Percentiles rank a stretch among this genome's conserved stretches.
Evolutionary conservation across 2,888 invertebrate genomes (phyloP).

Genomic region (Hoplodrina ambigua): DNA sequence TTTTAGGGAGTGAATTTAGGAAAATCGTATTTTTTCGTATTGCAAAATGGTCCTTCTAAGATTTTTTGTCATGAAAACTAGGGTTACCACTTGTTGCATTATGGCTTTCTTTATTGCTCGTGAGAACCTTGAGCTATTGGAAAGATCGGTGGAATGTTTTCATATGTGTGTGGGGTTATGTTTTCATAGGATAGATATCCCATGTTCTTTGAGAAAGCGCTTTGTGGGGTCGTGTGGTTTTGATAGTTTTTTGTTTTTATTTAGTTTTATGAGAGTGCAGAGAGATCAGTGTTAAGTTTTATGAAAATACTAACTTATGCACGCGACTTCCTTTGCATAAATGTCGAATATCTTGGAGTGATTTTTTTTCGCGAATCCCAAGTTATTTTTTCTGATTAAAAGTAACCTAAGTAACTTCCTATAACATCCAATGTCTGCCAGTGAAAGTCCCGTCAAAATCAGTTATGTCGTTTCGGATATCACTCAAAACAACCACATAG

Average conservation of each 20-base stretch:
- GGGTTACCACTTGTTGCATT: slow-evolving; percentile 61
- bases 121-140: slow-evolving; percentile 37
- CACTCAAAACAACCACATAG: too few relatives aligned
- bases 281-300: background rate
- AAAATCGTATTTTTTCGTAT: too few relatives aligned
- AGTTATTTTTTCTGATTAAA: too few relatives aligned
- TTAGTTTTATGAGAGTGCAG: background rate
- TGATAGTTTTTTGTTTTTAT: slow-evolving; percentile 5
- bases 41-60: slow-evolving; percentile 29
- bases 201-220: slow-evolving; percentile 2
- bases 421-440: too few relatives aligned
- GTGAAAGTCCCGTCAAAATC: too few relatives aligned
- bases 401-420: too few relatives aligned
- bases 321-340: too few relatives aligned
- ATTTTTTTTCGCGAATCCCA: too few relatives aligned
- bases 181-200: slow-evolving; percentile 20
- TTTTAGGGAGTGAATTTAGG: too few relatives aligned
- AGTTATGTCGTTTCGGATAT: too few relatives aligned
- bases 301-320: background rate
- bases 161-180: slow-evolving; percentile 17
- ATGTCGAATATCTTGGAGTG: too few relatives aligned
- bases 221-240: background rate
- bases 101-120: slow-evolving; percentile 42
- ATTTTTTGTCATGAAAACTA: background rate
- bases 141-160: slow-evolving; percentile 34